Base-by-base conservation (phyloP, 2,888 invertebrate genomes). In the Noctua janthe region DNA sequence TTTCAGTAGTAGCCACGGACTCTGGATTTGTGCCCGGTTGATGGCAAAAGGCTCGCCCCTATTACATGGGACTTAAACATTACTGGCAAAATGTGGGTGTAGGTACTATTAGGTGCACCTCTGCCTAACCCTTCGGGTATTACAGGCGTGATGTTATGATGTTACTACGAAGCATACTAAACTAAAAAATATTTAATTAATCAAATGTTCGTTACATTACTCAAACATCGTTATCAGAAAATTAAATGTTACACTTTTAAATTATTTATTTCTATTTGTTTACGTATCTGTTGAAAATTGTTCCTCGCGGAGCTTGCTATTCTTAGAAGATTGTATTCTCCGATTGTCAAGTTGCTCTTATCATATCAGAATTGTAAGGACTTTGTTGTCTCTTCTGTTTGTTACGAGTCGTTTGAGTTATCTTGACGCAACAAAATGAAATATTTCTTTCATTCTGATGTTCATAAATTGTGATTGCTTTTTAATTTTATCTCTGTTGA, bases 271-370 rank as follows among this genome's bases (percentile, higher is more conserved):
- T 47, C 47, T 47, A 76, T 81, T 71, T 76, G 70, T 77, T 67
- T 56, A 29, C 51, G 62, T 69, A n/a, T 73, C 62, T 71, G 23
- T 80, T 72, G 64, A 23, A 80, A 71, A 81, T 80, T 78, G 66
- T 76, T 72, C 64, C 73, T 67, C 66, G 54, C 17, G 29, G n/a
- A 71, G 73, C 72, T 54, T 67, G 73, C 80, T 76, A 67, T 80
- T 79, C 82, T 78, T 75, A 72, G 66, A 76, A 89, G 84, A 88
- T 84, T 84, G 78, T 82, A 74, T 87, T 87, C 82, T 76, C 70
- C 51, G 85, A 87, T 89, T 89, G 85, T 89, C 86, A 84, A 85
- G 89, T 81, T 78, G 75, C 75, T 83, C 80, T 89, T 89, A 89
- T 89, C 88, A 82, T 79, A 82, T 81, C 85, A 81, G 75, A 87